Conservation (phyloP, 30 jellyfish, hydroid and myxozoan species). For the Hydra vulgaris region DNA sequence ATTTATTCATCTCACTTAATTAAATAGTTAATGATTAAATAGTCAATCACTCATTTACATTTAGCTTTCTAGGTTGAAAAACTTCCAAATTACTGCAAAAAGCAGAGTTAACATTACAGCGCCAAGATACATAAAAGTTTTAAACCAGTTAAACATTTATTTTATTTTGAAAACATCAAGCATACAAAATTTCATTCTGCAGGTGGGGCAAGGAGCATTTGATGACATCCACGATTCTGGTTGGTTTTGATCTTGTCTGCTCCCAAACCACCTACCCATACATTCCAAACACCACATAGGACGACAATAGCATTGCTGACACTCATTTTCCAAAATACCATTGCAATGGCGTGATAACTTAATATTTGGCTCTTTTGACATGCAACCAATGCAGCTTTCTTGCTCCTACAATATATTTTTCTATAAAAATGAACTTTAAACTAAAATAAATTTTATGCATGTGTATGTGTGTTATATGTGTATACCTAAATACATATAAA, state of each 20-base stretch:
- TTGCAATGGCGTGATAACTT: conserved; percentile 56
- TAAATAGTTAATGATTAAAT: no score
- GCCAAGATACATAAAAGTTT: no score
- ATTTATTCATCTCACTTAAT: no score
- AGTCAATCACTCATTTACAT: no score
- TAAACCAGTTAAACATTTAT: not conserved
- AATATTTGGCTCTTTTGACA: conserved; percentile 59
- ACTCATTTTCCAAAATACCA: conserved; percentile 21
- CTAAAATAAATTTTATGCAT: not conserved
- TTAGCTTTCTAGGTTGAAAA: no score
- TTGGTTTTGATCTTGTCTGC: conserved; percentile 66
- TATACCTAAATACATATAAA: no score
- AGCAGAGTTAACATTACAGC: no score
- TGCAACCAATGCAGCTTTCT: conserved; percentile 86
- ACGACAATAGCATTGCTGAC: conserved; percentile 64
- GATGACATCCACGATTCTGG: conserved; percentile 79
- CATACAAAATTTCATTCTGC: conserved; percentile 88
- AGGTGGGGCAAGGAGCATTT: conserved; percentile 85
- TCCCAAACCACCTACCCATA: conserved; percentile 95
- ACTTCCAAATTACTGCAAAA: no score
- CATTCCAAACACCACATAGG: conserved; percentile 98
- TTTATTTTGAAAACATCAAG: conserved; percentile 42
- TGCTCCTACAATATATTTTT: conserved; percentile 53
- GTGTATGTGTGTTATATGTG: no score
- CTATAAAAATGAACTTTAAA: not conserved